Percentiles rank a stretch among this genome's conserved stretches.
Evolutionary conservation across 2,888 invertebrate genomes (phyloP).

Genomic region (Brassicogethes aeneus): DNA sequence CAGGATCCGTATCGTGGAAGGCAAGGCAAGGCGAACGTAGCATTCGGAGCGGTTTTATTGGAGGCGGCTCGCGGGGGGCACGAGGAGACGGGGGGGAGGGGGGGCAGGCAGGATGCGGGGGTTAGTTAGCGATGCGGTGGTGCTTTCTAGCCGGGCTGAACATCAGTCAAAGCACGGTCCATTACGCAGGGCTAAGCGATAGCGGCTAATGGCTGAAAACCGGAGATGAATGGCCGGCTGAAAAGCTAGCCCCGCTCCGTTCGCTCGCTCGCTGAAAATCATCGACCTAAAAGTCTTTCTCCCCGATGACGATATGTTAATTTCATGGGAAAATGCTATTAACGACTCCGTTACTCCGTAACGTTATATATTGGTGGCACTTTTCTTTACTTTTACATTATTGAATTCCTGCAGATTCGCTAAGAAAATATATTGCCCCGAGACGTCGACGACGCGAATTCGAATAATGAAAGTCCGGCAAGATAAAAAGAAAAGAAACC

Average conservation of each 20-base stretch:
- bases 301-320: conserved; percentile 26
- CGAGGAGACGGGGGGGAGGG: conserved; percentile 2
- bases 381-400: conserved; percentile 3
- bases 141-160: conserved; percentile 19
- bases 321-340: conserved; percentile 20
- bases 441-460: not conserved
- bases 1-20: not conserved
- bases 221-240: conserved; percentile 37
- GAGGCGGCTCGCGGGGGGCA: not conserved
- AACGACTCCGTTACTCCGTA: conserved; percentile 7
- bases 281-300: conserved; percentile 15
- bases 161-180: conserved; percentile 34
- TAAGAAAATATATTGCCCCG: not conserved
- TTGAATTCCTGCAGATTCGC: conserved; percentile 3
- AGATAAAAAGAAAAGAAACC: not conserved
- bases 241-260: conserved; percentile 25
- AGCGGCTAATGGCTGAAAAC: conserved; percentile 41
- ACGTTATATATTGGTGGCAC: conserved; percentile 2
- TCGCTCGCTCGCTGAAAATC: conserved; percentile 18
- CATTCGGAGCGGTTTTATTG: not conserved
- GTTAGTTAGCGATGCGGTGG: conserved; percentile 5
- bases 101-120: conserved; percentile 7
- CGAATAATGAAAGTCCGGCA: conserved; percentile 10
- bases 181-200: conserved; percentile 38
- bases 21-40: not conserved